Evolutionary conservation across 2,888 invertebrate genomes (phyloP), one percentile per base, ranked within the genome.

Genomic region (Polietes domitor): DNA sequence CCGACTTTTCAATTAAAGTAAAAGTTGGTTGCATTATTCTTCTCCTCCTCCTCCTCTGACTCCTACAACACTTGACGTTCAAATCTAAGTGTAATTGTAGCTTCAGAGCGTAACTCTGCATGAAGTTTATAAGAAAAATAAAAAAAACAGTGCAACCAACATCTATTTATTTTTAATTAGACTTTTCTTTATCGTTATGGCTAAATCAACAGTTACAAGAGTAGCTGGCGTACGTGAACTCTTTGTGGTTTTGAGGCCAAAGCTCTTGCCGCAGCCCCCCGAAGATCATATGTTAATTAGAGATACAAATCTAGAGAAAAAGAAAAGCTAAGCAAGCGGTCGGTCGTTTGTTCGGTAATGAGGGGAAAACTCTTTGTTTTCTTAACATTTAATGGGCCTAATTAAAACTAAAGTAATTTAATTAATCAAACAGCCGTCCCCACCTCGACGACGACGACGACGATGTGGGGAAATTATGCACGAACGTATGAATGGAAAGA

Each of bases 1-100:
- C 50, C 65, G 17, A 76, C 15, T 80, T 73, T 81, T 78, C 50
- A 84, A 71, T 74, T 83, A 53, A 80, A 80, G 80, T 83, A 83
- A 83, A 83, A 83, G 77, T 83, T 77, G 10, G 55, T 12, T 53
- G 43, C 72, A 72, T 55, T 5, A 21, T 17, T 63, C 61, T 19
- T 41, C 78, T 43, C 55, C 55, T 61, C 28, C 63, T 72, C 17
- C n/a, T n/a, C n/a, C n/a, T n/a, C n/a, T n/a, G n/a, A n/a, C n/a
- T n/a, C n/a, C n/a, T n/a, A n/a, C n/a, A n/a, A n/a, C n/a, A n/a
- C n/a, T 53, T 43, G 28, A 19, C 50, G 37, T 81, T 50, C 41
- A 55, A 43, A 58, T 70, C 41, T 53, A 74, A 43, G 71, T 82
- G 71, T 21, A 53, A 55, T 61, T 55, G 21, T 58, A 24, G 41